Percentiles rank a stretch among this genome's conserved stretches.
Conservation (phyloP, 2,888 invertebrate species). For the Bhutanitis thaidina region DNA sequence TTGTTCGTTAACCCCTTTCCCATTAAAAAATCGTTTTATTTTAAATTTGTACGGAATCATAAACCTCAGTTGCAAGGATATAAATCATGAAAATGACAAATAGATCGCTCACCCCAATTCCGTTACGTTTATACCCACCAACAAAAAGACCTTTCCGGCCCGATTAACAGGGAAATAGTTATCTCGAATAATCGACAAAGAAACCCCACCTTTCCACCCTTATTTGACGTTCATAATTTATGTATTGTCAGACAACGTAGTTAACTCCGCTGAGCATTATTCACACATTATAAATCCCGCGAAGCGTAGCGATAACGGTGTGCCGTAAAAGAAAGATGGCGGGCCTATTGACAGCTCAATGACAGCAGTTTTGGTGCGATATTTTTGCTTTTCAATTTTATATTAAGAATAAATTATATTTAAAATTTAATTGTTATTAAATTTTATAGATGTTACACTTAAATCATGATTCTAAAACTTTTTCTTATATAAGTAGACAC, state of each 20-base stretch:
- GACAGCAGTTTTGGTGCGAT: constrained; percentile 62
- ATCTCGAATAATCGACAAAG: constrained; percentile 48
- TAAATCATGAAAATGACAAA: constrained; percentile 2
- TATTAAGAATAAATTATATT: too few relatives aligned
- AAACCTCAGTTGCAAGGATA: too few relatives aligned
- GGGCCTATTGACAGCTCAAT: constrained; percentile 44
- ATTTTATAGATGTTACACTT: too few relatives aligned
- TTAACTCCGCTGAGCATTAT: constrained; percentile 67
- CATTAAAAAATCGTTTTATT: too few relatives aligned
- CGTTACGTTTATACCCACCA: constrained; percentile 19
- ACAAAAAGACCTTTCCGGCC: constrained; percentile 56
- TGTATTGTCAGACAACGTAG: constrained; percentile 71
- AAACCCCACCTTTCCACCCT: constrained; percentile 35
- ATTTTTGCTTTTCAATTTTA: neutral
- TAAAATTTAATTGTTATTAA: too few relatives aligned
- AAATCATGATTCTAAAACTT: too few relatives aligned
- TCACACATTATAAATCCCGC: constrained; percentile 77
- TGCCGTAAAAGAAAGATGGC: constrained; percentile 64
- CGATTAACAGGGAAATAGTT: constrained; percentile 70
- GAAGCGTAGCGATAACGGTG: constrained; percentile 65
- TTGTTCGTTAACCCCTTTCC: too few relatives aligned
- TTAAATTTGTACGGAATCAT: too few relatives aligned
- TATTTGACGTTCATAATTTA: constrained; percentile 65
- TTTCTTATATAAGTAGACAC: too few relatives aligned
- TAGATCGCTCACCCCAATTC: constrained; percentile 7